These are phyloP conservation scores for Ophraella communa DNA, from an alignment of 2,888 invertebrate species.

Conservation along the genomic window DNA sequence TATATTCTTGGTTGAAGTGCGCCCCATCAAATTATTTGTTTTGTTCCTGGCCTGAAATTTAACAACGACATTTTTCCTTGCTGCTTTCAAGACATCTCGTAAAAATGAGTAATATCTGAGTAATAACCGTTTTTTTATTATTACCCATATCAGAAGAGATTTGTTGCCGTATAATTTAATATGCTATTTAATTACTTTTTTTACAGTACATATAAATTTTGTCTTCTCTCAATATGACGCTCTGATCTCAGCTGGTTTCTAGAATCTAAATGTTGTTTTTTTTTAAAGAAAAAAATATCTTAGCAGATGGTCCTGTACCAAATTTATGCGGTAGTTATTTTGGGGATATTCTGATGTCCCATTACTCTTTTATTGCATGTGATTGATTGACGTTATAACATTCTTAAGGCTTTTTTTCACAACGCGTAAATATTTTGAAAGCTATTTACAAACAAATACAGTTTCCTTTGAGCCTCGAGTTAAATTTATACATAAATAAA, in stretches of 20 bases:
- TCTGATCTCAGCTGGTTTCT: constrained; percentile 38
- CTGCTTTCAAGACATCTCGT: constrained; percentile 26
- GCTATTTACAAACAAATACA: too few relatives aligned
- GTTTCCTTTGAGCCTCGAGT: too few relatives aligned
- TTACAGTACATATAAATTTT: constrained; percentile 45
- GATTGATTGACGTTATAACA: not conserved
- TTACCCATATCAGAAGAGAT: constrained; percentile 37
- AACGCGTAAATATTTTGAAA: too few relatives aligned
- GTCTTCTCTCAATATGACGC: constrained; percentile 37
- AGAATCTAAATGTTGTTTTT: constrained; percentile 9
- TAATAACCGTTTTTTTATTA: constrained; percentile 38
- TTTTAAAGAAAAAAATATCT: not conserved
- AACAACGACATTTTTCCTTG: constrained; percentile 18
- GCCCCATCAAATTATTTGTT: not conserved
- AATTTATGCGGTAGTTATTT: not conserved
- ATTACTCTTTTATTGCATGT: not conserved
- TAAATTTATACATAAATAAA: too few relatives aligned
- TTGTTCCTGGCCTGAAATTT: constrained; percentile 7
- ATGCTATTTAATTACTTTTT: constrained; percentile 43
- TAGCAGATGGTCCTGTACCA: not conserved
- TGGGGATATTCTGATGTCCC: not conserved
- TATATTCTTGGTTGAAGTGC: not conserved
- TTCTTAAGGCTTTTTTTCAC: not conserved
- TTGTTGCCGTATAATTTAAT: constrained; percentile 45
- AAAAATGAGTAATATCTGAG: constrained; percentile 42